Percentiles rank a stretch among this genome's conserved stretches.
Evolutionary conservation across 2,113 vertebrate species (phyloP).

Genomic region (Lepus europaeus): DNA sequence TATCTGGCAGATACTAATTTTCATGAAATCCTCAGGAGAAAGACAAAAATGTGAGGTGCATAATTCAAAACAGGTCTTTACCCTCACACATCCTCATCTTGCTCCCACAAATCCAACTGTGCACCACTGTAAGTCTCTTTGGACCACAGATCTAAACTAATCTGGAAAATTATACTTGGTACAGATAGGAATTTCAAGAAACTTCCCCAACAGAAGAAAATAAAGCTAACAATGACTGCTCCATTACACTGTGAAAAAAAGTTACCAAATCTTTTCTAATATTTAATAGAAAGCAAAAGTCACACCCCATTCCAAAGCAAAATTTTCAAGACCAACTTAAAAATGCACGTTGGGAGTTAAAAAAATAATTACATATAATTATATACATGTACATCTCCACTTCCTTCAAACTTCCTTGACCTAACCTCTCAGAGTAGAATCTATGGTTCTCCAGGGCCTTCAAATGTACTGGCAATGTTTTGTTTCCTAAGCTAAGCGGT

Average conservation of each 20-base stretch:
- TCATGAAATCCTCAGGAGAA: conserved; percentile 65
- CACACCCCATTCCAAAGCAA: not conserved
- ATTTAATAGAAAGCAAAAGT: not conserved
- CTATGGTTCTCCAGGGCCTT: not conserved
- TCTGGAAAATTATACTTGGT: conserved; percentile 46
- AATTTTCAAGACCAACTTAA: conserved; percentile 52
- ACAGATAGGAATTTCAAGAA: not conserved
- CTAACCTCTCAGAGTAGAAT: not conserved
- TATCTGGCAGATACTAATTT: conserved; percentile 65
- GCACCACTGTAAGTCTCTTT: not conserved
- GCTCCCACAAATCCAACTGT: conserved; percentile 38
- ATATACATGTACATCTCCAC: too few relatives aligned
- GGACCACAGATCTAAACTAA: conserved; percentile 49
- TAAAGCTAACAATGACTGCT: not conserved
- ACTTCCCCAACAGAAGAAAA: conserved; percentile 8
- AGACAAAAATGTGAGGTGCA: conserved; percentile 41
- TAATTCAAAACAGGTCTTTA: conserved; percentile 52
- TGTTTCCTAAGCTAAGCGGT: not conserved
- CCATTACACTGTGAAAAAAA: not conserved
- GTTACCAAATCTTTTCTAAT: conserved; percentile 18
- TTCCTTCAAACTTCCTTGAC: not conserved
- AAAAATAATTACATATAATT: not conserved
- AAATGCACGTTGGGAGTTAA: not conserved
- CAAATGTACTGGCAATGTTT: not conserved
- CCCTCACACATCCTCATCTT: conserved; percentile 9